These are phyloP conservation scores for Strix aluco DNA, from an alignment of 2,113 vertebrate species.

Conservation along the genomic window DNA sequence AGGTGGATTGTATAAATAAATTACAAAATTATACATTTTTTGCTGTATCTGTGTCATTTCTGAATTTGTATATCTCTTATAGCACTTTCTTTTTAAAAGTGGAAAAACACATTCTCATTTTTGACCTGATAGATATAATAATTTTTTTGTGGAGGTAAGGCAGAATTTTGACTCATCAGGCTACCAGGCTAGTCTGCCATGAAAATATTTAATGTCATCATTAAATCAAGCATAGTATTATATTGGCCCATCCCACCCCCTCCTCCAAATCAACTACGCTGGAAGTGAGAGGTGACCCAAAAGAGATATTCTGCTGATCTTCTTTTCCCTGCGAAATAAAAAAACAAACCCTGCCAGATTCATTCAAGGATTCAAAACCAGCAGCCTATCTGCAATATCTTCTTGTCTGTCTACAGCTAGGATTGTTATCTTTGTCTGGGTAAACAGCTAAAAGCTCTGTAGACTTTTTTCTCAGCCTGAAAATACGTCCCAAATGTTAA, in stretches of 20 bases:
- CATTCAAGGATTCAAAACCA: neutral
- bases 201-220: neutral
- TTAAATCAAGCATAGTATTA: neutral
- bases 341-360: neutral
- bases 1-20: neutral
- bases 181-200: neutral
- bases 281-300: neutral
- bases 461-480: neutral
- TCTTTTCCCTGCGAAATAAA: neutral
- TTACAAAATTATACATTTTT: neutral
- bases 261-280: neutral
- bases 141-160: neutral
- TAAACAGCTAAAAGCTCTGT: neutral
- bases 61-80: neutral
- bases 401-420: neutral
- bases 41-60: neutral
- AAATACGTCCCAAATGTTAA: neutral
- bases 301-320: neutral
- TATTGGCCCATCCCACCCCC: rapidly evolving
- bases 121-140: neutral
- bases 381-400: neutral
- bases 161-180: neutral
- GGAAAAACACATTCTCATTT: neutral
- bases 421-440: neutral
- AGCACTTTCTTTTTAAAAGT: neutral